Base-by-base conservation (phyloP, 2,888 invertebrate species). In the Hirtodrosophila trivittata region DNA sequence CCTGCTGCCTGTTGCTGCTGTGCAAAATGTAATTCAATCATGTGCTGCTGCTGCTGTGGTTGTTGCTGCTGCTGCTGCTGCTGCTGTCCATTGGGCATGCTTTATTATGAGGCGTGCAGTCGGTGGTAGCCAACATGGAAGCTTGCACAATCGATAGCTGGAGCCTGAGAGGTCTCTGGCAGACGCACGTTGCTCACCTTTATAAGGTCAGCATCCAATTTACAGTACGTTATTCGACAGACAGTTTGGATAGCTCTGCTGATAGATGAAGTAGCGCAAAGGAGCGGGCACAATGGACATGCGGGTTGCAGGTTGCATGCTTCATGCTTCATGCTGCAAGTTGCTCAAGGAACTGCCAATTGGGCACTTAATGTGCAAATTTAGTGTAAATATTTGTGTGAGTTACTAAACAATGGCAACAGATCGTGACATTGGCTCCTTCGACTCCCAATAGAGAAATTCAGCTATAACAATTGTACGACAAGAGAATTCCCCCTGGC, bases 121-220 rank as follows among this genome's bases (percentile, higher is more conserved):
- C 16, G 30, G 58, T 33, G 26, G 59, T 46, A 30, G 55, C 43
- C 54, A 51, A 66, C 82, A 63, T 77, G 51, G 63, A 62, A 65
- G 72, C 64, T 72, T 78, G 77, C 80, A 83, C 84, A 80, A 80
- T 75, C 83, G 66, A 75, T 57, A 55, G 49, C 57, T 58, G 42
- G 6, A 16, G 28, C n/a, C 14, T 43, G 49, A 74, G 77, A 47
- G 68, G 52, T 58, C 63, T 51, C 33, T 14, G 64, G 45, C 56
- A 63, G 81, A 87, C 78, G 87, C 88, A 87, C 88, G 87, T 87
- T 88, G 85, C 87, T 87, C 89, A 88, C 88, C 87, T 87, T 73
- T 76, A 86, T 75, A 86, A 81, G 87, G 88, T 88, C 88, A 88
- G 81, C 73, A 72, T 57, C 73, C 82, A 76, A 67, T 78, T 59